Evolutionary conservation across 2,797 vertebrate species (phyloP).

Genomic region (Danio tinwini): DNA sequence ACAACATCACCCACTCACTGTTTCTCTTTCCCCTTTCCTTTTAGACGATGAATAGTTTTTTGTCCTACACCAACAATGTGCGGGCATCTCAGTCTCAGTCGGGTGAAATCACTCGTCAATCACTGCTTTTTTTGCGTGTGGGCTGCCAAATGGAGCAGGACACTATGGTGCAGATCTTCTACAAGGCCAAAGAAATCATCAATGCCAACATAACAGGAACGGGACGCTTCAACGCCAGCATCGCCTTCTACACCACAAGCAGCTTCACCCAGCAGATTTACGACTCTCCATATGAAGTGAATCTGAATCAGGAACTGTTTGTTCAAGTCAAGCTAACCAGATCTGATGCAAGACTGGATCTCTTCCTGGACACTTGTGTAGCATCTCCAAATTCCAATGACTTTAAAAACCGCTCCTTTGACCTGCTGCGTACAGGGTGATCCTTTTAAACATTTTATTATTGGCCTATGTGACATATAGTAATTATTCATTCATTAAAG

Average conservation of each 20-base stretch:
- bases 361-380: conserved; percentile 88
- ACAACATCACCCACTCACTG: neutral
- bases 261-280: conserved; percentile 77
- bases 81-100: conserved; percentile 52
- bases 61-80: conserved; percentile 81
- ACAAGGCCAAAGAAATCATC: conserved; percentile 36
- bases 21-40: neutral
- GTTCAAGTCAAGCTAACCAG: conserved; percentile 78
- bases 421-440: conserved; percentile 86
- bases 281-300: conserved; percentile 77
- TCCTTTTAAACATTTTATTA: conserved; percentile 16
- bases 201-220: conserved; percentile 71
- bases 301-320: conserved; percentile 81
- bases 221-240: conserved; percentile 76
- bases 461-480: no score
- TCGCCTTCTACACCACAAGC: conserved; percentile 83
- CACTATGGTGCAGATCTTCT: conserved; percentile 77
- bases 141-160: conserved; percentile 84
- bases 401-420: conserved; percentile 73
- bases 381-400: conserved; percentile 79
- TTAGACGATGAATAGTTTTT: conserved; percentile 76
- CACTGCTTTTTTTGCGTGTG: conserved; percentile 72
- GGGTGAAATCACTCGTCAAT: conserved; percentile 74
- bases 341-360: conserved; percentile 67
- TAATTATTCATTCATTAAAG: no score